Percentiles rank a stretch among this genome's conserved stretches.
phyloP scores from a whole-genome alignment of 2,888 invertebrate species.

The Drosophila putrida region DNA sequence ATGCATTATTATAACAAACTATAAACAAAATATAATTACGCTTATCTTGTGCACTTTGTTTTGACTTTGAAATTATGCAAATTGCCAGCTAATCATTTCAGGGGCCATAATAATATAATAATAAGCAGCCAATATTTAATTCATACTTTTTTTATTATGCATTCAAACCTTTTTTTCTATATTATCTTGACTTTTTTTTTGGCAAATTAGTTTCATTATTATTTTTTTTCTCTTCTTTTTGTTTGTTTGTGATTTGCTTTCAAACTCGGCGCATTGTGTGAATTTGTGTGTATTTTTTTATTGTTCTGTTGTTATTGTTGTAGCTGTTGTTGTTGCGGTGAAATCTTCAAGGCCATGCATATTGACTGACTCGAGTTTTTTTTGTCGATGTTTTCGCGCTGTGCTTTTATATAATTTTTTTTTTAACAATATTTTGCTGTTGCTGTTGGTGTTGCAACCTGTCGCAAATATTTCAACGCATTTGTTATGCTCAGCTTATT shows the following conservation, averaged over 20 bases:
- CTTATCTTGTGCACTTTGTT: constrained; percentile 44
- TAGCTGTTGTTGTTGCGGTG: constrained; percentile 54
- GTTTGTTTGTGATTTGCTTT: constrained; percentile 36
- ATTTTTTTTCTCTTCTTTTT: constrained; percentile 22
- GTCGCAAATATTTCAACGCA: constrained; percentile 76
- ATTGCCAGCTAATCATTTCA: constrained; percentile 51
- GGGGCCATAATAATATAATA: constrained; percentile 13
- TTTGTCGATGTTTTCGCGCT: constrained; percentile 52
- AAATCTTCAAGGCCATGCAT: constrained; percentile 74
- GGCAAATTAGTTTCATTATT: constrained; percentile 73
- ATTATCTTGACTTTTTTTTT: constrained; percentile 29
- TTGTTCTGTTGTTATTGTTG: constrained; percentile 16
- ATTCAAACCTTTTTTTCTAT: constrained; percentile 8
- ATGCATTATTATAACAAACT: constrained; percentile 6
- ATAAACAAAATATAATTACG: constrained; percentile 15
- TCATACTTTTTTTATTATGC: constrained; percentile 17
- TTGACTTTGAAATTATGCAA: constrained; percentile 53
- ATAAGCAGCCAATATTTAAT: constrained; percentile 32
- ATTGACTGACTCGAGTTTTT: constrained; percentile 63
- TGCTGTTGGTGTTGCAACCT: constrained; percentile 65
- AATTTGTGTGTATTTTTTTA: constrained; percentile 53
- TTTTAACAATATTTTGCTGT: constrained; percentile 28
- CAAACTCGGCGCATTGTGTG: constrained; percentile 52
- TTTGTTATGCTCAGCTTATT: constrained; percentile 79
- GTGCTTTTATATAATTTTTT: constrained; percentile 61